Conservation (phyloP, 1,140 invertebrate species). For the Lepidurus arcticus region DNA sequence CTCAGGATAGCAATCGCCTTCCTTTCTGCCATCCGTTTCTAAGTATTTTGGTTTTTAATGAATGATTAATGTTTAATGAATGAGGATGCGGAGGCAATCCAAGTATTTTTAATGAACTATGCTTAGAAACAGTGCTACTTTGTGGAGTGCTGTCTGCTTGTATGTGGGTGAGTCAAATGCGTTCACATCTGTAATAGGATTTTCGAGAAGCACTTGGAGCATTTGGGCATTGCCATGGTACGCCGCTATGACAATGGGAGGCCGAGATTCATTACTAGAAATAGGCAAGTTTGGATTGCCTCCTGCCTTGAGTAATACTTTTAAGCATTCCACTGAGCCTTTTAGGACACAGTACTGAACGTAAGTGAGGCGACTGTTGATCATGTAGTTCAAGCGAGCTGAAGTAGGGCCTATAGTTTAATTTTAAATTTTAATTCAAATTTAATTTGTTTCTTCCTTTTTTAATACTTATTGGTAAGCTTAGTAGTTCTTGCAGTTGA, state of each 20-base stretch:
- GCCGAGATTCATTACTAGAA: background rate
- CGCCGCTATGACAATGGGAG: background rate
- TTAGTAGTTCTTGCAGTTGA: background rate
- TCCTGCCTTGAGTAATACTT: background rate
- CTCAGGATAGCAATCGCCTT: slow-evolving; percentile 46
- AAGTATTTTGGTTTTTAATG: background rate
- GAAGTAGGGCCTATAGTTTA: background rate
- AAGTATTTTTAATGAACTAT: no score
- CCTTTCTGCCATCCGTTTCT: background rate
- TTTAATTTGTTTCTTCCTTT: background rate
- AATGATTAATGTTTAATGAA: no score
- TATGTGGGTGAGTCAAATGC: background rate
- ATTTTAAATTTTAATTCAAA: background rate
- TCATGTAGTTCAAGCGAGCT: no score
- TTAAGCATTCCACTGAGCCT: background rate
- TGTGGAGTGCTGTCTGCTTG: background rate
- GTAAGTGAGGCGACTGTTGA: no score
- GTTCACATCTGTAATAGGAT: background rate
- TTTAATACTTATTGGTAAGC: background rate
- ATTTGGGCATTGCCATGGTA: background rate
- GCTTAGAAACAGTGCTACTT: background rate
- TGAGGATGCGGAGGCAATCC: no score
- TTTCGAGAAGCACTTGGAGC: background rate
- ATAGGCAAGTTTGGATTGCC: background rate
- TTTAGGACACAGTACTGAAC: no score